Percentiles rank a stretch among this genome's conserved stretches.
phyloP scores from a whole-genome alignment of 37 sponge, comb jelly and placozoan species.

The Amphimedon queenslandica region DNA sequence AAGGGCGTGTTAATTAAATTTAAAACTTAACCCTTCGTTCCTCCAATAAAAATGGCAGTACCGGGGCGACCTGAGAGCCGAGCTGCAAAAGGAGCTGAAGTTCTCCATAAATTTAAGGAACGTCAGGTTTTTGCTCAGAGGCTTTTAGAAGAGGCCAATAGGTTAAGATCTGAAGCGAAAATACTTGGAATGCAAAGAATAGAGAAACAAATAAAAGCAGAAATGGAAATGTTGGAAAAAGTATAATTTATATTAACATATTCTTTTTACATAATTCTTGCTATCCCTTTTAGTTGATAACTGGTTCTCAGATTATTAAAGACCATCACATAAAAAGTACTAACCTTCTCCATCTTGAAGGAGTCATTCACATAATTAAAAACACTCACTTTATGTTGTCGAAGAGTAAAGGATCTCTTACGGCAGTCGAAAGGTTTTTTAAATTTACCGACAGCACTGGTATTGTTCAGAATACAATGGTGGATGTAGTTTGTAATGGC shows the following conservation, averaged over 20 bases:
- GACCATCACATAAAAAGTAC: constrained; percentile 31
- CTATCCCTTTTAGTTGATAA: neutral
- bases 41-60: too few species aligned
- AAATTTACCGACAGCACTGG: neutral
- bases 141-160: neutral
- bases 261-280: neutral
- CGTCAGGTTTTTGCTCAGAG: constrained; percentile 5
- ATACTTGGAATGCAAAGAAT: constrained; percentile 30
- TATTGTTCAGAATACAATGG: neutral
- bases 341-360: constrained; percentile 42
- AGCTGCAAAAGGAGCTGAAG: too few species aligned
- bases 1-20: too few species aligned
- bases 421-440: neutral
- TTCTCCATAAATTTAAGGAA: neutral
- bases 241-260: constrained; percentile 7
- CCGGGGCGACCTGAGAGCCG: too few species aligned
- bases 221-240: constrained; percentile 22
- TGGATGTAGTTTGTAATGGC: constrained; percentile 34
- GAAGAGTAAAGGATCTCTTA: too few species aligned
- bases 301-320: neutral
- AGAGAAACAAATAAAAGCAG: constrained; percentile 31
- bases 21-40: constrained; percentile 9
- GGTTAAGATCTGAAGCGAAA: constrained; percentile 1
- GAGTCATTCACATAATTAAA: constrained; percentile 8
- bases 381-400: constrained; percentile 1